These are phyloP conservation scores for Peromyscus melanophrys DNA, from an alignment of 2,797 vertebrate species.

Conservation along the genomic window DNA sequence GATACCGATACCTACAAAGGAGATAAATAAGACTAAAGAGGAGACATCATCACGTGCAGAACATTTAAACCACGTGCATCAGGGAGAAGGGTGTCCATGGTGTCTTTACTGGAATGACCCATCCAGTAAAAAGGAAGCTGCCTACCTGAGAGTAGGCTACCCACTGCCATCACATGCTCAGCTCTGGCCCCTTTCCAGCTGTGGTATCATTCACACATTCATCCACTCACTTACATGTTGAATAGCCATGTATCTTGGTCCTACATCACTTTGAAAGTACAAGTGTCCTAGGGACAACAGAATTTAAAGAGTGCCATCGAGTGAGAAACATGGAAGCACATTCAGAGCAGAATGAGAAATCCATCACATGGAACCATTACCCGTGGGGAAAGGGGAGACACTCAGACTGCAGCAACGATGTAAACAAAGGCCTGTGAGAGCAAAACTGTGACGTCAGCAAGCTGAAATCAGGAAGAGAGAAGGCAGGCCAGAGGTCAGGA, in stretches of 20 bases:
- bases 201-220: neutral
- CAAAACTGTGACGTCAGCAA: neutral
- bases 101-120: neutral
- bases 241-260: neutral
- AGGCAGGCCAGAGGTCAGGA: neutral
- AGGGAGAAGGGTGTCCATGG: neutral
- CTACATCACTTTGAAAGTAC: neutral
- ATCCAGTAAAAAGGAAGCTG: neutral
- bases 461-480: neutral
- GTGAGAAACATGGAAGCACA: neutral
- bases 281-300: neutral
- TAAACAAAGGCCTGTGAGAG: neutral
- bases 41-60: neutral
- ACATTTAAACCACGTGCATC: neutral
- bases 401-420: neutral
- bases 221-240: neutral
- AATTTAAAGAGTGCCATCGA: slow-evolving; percentile 12
- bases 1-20: neutral
- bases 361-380: neutral
- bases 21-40: neutral
- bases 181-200: neutral
- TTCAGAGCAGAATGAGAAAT: neutral
- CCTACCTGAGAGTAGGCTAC: neutral
- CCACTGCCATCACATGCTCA: neutral
- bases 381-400: neutral